phyloP scores from a whole-genome alignment of 2,113 vertebrate genomes.

The zebrafish (Danio rerio) region DNA sequence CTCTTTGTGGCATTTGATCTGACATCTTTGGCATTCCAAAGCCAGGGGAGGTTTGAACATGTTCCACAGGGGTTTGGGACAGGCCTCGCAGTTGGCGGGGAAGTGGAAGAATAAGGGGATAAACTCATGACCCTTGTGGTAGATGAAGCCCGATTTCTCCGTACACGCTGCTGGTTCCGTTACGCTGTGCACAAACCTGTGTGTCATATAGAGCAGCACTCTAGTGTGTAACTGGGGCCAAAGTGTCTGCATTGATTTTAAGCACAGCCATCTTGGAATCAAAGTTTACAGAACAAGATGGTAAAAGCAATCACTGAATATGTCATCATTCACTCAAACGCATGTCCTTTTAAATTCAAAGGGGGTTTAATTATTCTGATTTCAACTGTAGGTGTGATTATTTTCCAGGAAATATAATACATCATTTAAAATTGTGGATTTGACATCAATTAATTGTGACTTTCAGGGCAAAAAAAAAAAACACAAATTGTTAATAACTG shows the following conservation, averaged over 20 bases:
- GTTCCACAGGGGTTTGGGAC: slow-evolving; percentile 89
- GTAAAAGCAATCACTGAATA: slow-evolving; percentile 8
- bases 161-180: slow-evolving; percentile 76
- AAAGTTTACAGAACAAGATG: neutral
- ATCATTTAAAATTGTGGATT: neutral
- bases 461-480: neutral
- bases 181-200: slow-evolving; percentile 47
- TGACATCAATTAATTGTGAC: neutral
- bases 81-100: slow-evolving; percentile 89
- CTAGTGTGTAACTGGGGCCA: slow-evolving; percentile 48
- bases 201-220: slow-evolving; percentile 59
- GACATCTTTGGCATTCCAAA: slow-evolving; percentile 87
- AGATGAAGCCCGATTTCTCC: slow-evolving; percentile 88
- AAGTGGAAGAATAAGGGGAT: slow-evolving; percentile 90
- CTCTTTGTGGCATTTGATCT: slow-evolving; percentile 90
- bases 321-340: neutral
- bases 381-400: neutral
- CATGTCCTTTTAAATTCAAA: neutral
- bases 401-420: neutral
- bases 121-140: slow-evolving; percentile 91
- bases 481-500: neutral
- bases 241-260: neutral
- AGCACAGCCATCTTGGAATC: neutral
- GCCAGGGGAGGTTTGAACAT: slow-evolving; percentile 91
- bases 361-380: too few species aligned